Evolutionary conservation across 2,888 invertebrate genomes (phyloP).

Genomic region (Chrysolina oricalcia): DNA sequence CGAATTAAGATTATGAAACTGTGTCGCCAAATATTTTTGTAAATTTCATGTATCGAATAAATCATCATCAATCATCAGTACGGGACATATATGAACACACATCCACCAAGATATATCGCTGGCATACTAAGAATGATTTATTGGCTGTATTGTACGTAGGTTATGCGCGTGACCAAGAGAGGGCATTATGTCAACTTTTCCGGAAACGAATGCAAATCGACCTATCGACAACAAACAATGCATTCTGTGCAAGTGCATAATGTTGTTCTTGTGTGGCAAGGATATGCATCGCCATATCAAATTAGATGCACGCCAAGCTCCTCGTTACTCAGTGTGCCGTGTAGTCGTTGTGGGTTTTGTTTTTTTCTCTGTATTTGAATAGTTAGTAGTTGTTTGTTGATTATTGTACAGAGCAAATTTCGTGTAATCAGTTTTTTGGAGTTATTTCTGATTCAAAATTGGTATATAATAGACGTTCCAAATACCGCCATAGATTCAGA

Average conservation of each 20-base stretch:
- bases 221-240: constrained; percentile 32
- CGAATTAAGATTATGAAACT: no score
- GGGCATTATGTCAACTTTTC: constrained; percentile 36
- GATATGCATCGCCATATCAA: constrained; percentile 34
- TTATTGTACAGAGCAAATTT: no score
- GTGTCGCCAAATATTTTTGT: no score
- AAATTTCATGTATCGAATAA: not conserved
- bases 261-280: constrained; percentile 30
- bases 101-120: not conserved
- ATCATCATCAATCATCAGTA: not conserved
- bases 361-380: not conserved
- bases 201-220: constrained; percentile 32
- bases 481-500: no score
- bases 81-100: not conserved
- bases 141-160: constrained; percentile 7
- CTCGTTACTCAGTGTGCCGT: not conserved
- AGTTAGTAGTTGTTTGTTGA: no score
- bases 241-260: constrained; percentile 35
- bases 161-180: constrained; percentile 23
- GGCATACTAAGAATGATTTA: constrained; percentile 17
- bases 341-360: not conserved
- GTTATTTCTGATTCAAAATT: no score
- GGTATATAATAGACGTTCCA: no score
- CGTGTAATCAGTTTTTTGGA: no score
- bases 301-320: constrained; percentile 21